phyloP scores from a whole-genome alignment of 2,113 vertebrate genomes.

The Xenotilapia longispinis region DNA sequence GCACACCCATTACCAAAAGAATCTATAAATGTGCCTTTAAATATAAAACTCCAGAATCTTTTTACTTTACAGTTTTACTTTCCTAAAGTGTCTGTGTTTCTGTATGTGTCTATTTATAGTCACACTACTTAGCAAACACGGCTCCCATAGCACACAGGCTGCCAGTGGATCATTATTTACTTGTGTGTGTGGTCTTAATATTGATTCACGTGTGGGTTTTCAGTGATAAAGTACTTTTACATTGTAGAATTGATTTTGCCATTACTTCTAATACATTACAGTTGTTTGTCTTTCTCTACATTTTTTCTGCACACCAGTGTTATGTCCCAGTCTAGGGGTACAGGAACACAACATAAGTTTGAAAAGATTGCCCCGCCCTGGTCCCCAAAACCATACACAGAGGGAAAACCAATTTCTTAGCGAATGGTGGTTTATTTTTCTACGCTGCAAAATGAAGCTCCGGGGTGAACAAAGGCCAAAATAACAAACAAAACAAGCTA shows the following conservation, averaged over 20 bases:
- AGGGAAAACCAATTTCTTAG: too few relatives aligned
- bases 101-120: neutral
- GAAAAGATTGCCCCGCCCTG: too few relatives aligned
- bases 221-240: conserved; percentile 19
- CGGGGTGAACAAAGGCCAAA: too few relatives aligned
- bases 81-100: neutral
- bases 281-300: neutral
- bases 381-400: too few relatives aligned
- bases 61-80: neutral
- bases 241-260: neutral
- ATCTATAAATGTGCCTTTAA: neutral
- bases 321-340: too few relatives aligned
- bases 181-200: neutral
- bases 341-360: too few relatives aligned
- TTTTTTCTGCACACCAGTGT: neutral
- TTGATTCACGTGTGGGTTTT: conserved; percentile 8
- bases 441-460: too few relatives aligned
- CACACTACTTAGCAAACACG: neutral
- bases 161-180: neutral
- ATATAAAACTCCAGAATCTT: neutral
- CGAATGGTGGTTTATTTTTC: too few relatives aligned
- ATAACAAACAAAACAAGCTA: too few relatives aligned
- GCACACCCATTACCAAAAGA: neutral
- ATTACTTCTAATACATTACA: neutral
- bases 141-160: neutral